Evolutionary conservation across 2,797 vertebrate species (phyloP), one percentile per base, ranked within the genome.

Genomic region (Poecile montanus): DNA sequence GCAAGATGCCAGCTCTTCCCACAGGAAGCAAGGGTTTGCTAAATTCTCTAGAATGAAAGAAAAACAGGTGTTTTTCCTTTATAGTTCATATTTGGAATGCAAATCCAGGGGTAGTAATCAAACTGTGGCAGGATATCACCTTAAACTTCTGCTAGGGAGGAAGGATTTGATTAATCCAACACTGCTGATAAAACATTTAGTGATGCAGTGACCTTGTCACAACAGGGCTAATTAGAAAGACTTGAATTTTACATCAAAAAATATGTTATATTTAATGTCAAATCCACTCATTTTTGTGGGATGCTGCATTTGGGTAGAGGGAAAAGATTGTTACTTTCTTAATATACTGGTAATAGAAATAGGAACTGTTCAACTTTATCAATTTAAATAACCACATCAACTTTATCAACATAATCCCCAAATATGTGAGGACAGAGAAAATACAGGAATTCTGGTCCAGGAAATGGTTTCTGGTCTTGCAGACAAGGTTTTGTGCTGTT

Each of bases 11-110:
- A 70, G 99, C 99, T 99, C 98, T 99, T 99, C 99, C 99, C 97
- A 99, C 99, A 98, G 99, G 98, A 98, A 99, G 98, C 97, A 99
- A 98, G 95, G 98, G 98, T 98, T 99, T 99, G 98, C 99, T 99
- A 98, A 99, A 98, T 98, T 99, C 99, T 98, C 99, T 99, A 97
- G 81, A 97, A 98, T 88, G 85, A 97, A 94, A 97, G 62, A 97
- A 90, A 74, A 97, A 0, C 29, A 63, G 32, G 7, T 10, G 34
- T 45, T 65, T 47, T 58, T 47, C 27, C 26, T 38, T 72, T 56
- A 9, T 9, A 13, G 72, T 16, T 47, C 2, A 1, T 53, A 74
- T n/a, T 68, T 47, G 40, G 54, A 71, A 73, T 4, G 42, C 48
- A 62, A 85, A 42, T 58, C 56, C 18, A 44, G 19, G 29, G 18